phyloP scores from a whole-genome alignment of 2,888 invertebrate species.

The Adelphocoris suturalis region DNA sequence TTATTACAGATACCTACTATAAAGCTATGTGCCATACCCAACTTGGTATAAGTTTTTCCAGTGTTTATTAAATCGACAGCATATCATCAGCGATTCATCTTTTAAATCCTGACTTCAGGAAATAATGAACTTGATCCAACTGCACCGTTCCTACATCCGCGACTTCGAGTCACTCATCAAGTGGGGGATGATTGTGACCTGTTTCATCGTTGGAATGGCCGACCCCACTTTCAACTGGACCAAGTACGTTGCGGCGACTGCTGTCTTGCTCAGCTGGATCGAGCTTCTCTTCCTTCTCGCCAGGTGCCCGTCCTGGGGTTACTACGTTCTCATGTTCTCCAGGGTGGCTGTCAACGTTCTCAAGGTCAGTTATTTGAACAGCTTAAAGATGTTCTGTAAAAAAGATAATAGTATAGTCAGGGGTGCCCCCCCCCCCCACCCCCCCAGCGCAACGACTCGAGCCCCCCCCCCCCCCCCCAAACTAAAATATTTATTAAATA shows the following conservation, averaged over 20 bases:
- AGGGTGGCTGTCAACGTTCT: conserved; percentile 82
- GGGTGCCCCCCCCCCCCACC: too few relatives aligned
- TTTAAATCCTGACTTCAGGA: conserved; percentile 78
- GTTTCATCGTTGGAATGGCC: conserved; percentile 78
- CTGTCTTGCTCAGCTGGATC: conserved; percentile 81
- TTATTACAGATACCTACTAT: too few relatives aligned
- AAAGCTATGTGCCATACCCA: too few relatives aligned
- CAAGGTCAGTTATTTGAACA: conserved; percentile 78
- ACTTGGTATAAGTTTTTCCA: too few relatives aligned
- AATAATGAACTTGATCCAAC: conserved; percentile 80
- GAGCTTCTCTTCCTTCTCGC: conserved; percentile 82
- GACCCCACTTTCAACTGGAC: conserved; percentile 69
- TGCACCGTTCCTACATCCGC: conserved; percentile 80
- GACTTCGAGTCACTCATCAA: conserved; percentile 82
- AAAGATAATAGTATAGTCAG: too few relatives aligned
- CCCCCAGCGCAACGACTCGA: too few relatives aligned
- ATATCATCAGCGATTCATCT: too few relatives aligned
- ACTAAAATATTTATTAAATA: too few relatives aligned
- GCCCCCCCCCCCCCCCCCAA: too few relatives aligned
- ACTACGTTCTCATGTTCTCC: conserved; percentile 83
- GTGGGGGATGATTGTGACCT: conserved; percentile 79
- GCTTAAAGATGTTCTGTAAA: not conserved
- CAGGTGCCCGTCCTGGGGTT: conserved; percentile 82
- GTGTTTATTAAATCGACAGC: too few relatives aligned
- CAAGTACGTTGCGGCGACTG: conserved; percentile 79